Conservation (phyloP, 2,888 invertebrate species). For the Agapostemon virescens region DNA sequence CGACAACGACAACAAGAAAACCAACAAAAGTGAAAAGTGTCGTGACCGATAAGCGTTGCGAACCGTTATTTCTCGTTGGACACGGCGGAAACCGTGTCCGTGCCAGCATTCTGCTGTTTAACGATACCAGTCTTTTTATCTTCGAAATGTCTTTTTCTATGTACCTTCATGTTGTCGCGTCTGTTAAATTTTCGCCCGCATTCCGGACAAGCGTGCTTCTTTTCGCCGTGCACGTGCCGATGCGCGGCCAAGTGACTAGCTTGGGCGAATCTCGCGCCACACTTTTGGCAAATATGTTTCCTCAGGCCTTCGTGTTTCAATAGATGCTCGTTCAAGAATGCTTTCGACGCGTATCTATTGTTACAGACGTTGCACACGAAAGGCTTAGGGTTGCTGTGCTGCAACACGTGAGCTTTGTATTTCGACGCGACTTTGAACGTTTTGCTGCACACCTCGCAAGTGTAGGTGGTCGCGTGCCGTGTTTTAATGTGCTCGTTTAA, state of each 20-base stretch:
- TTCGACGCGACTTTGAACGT: conserved; percentile 79
- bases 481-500: conserved; percentile 78
- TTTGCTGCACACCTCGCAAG: conserved; percentile 77
- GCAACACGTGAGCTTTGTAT: conserved; percentile 77
- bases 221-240: conserved; percentile 78
- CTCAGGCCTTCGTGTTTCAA: conserved; percentile 78
- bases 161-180: conserved; percentile 80
- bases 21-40: neutral
- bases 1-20: neutral
- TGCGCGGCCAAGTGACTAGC: conserved; percentile 79
- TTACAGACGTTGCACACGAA: conserved; percentile 77
- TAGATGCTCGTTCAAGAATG: conserved; percentile 78
- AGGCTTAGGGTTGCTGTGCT: conserved; percentile 79
- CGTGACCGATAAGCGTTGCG: conserved; percentile 5
- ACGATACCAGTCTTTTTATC: conserved; percentile 53
- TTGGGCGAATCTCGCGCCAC: conserved; percentile 78
- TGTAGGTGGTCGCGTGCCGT: conserved; percentile 77
- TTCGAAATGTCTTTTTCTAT: conserved; percentile 76
- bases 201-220: conserved; percentile 78
- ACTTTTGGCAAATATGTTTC: conserved; percentile 78
- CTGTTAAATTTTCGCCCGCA: conserved; percentile 79
- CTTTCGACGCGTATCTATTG: conserved; percentile 79
- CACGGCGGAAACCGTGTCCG: conserved; percentile 50
- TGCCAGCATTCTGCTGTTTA: conserved; percentile 57
- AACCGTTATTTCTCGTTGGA: conserved; percentile 68